Evolutionary conservation across 35 echinoderm and acorn worm species (phyloP), one percentile per base, ranked within the genome.

Genomic region (Diadema setosum): DNA sequence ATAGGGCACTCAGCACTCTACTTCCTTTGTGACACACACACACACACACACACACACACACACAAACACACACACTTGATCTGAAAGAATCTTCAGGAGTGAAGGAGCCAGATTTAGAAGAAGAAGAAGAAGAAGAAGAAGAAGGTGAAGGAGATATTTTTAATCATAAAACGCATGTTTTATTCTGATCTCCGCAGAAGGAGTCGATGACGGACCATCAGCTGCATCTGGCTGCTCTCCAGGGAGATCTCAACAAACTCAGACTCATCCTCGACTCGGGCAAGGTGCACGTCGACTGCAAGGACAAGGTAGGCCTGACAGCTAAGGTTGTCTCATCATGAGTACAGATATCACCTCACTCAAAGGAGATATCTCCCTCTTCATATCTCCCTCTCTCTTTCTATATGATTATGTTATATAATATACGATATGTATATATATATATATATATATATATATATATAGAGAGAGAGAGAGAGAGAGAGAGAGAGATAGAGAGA

Each of bases 261-360:
- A 83, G 75, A 15, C 70, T 58, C 8, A 56, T 93, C 9, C 59
- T 91, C 20, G 92, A 94, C 31, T 80, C 87, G 15, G 95, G 95
- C 42, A 90, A 93, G 58, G 95, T 98, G 4, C 92, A 88, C 24
- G 88, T 98, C 9, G 95, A 98, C 43, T 94, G 95, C 56, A 85
- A 83, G 35, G 95, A 98, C 42, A 98, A 98, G 95, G 95, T 97
- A 82, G 86, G 63, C 21, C n/a, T n/a, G n/a, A n/a, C n/a, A n/a
- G n/a, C n/a, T n/a, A n/a, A n/a, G n/a, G n/a, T n/a, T n/a, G n/a
- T n/a, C n/a, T n/a, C n/a, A n/a, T n/a, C n/a, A n/a, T n/a, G n/a
- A n/a, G n/a, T n/a, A n/a, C n/a, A n/a, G n/a, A n/a, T n/a, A n/a
- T n/a, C n/a, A n/a, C n/a, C n/a, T n/a, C n/a, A n/a, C n/a, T n/a